Evolutionary conservation across 2,797 vertebrate genomes (phyloP).

Genomic region (Cyprinodon diabolis): DNA sequence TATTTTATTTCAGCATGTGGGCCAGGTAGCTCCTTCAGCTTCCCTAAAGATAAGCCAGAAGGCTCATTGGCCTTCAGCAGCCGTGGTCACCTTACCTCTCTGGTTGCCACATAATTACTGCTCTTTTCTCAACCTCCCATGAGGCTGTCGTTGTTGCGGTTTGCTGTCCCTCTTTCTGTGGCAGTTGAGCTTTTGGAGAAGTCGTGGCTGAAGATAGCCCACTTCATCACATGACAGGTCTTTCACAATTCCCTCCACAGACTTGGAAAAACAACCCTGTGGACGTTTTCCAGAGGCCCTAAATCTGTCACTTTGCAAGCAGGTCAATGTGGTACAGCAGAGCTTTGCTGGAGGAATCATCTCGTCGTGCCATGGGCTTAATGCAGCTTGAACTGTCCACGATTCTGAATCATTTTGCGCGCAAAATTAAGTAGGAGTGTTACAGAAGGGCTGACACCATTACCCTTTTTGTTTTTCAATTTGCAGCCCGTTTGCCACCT

Average conservation of each 20-base stretch:
- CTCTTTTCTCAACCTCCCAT: conserved; percentile 66
- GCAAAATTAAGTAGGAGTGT: conserved; percentile 33
- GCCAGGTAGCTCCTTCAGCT: conserved; percentile 1
- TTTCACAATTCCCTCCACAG: conserved; percentile 59
- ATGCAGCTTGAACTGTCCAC: background rate
- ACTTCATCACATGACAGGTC: conserved; percentile 69
- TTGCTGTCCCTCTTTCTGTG: conserved; percentile 40
- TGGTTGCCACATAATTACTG: conserved; percentile 68
- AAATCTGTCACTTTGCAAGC: conserved; percentile 17
- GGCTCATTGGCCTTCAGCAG: conserved; percentile 13
- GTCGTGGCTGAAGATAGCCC: conserved; percentile 72
- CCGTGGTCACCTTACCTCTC: conserved; percentile 56
- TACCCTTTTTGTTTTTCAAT: conserved; percentile 34
- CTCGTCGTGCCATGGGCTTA: background rate
- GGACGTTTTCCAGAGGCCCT: conserved; percentile 13
- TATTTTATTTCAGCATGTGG: background rate
- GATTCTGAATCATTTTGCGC: conserved; percentile 5
- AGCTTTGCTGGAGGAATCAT: conserved; percentile 48
- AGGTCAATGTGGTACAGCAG: conserved; percentile 37
- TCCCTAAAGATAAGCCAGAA: conserved; percentile 25
- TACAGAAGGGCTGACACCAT: conserved; percentile 9
- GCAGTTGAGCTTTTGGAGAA: conserved; percentile 80
- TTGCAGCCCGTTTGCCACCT: conserved; percentile 28
- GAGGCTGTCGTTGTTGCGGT: conserved; percentile 57
- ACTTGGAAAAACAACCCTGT: conserved; percentile 64